Conservation (phyloP, 2,113 vertebrate genomes). For the Ginglymostoma cirratum region DNA sequence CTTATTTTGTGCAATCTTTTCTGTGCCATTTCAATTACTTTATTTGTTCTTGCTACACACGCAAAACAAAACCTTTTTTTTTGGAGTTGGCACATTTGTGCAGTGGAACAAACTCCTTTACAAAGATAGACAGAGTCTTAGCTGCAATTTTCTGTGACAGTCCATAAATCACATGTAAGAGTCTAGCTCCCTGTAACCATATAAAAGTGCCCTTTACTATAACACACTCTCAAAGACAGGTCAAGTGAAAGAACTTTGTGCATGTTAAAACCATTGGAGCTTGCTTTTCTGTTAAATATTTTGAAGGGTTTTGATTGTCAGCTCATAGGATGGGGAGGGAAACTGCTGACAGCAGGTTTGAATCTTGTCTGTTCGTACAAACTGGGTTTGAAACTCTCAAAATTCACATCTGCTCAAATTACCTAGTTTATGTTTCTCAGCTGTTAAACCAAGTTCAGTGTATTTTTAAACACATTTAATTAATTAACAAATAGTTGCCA, state of each 20-base stretch:
- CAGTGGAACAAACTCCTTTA: background rate
- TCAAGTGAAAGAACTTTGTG: background rate
- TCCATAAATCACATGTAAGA: background rate
- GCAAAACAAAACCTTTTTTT: background rate
- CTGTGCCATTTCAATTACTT: background rate
- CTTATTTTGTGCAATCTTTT: background rate
- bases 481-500: slow-evolving; percentile 28
- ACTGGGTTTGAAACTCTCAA: slow-evolving; percentile 4
- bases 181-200: background rate
- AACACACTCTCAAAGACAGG: background rate
- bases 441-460: slow-evolving; percentile 29
- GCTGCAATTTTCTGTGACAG: background rate
- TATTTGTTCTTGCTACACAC: background rate
- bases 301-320: background rate
- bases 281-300: background rate
- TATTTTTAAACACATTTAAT: slow-evolving; percentile 33
- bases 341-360: background rate
- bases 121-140: slow-evolving; percentile 1
- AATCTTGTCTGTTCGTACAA: background rate
- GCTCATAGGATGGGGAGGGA: background rate
- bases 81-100: background rate
- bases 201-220: background rate
- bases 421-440: background rate
- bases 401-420: slow-evolving; percentile 16
- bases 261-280: background rate